A percentile compares a stretch with the other conserved stretches of the same genome.
These are phyloP conservation scores for Porphyrio hochstetteri DNA, from an alignment of 2,113 vertebrate genomes.

Conservation along the genomic window DNA sequence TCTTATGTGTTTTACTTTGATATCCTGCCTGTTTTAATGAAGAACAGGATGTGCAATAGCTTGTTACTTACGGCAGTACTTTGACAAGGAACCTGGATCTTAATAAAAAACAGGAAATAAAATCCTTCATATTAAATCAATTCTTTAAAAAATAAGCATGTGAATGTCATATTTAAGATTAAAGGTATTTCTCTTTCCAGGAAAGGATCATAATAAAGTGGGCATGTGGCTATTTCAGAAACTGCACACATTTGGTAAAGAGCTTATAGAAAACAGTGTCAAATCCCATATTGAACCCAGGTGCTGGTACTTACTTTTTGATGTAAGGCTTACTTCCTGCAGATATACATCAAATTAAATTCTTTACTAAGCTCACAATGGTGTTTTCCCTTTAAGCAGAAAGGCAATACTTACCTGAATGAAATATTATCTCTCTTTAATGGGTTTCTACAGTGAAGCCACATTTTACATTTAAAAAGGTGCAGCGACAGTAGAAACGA, in stretches of 20 bases:
- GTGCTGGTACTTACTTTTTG: constrained; percentile 78
- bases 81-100: constrained; percentile 70
- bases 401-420: constrained; percentile 74
- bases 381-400: constrained; percentile 69
- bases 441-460: constrained; percentile 63
- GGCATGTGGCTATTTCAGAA: constrained; percentile 78
- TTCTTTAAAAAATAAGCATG: constrained; percentile 75
- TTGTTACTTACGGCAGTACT: constrained; percentile 64
- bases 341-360: constrained; percentile 78
- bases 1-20: constrained; percentile 70
- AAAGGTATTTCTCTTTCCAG: constrained; percentile 74
- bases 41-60: constrained; percentile 68
- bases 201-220: constrained; percentile 76
- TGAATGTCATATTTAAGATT: constrained; percentile 79
- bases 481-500: constrained; percentile 1
- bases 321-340: constrained; percentile 71
- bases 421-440: constrained; percentile 73
- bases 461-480: constrained; percentile 59
- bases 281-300: constrained; percentile 78
- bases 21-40: constrained; percentile 72
- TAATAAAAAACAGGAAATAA: constrained; percentile 82
- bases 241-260: constrained; percentile 76
- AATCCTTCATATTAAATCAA: constrained; percentile 78
- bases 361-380: constrained; percentile 70
- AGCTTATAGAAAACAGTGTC: constrained; percentile 75